phyloP scores from a whole-genome alignment of 2,113 vertebrate species.

The Entelurus aequoreus region DNA sequence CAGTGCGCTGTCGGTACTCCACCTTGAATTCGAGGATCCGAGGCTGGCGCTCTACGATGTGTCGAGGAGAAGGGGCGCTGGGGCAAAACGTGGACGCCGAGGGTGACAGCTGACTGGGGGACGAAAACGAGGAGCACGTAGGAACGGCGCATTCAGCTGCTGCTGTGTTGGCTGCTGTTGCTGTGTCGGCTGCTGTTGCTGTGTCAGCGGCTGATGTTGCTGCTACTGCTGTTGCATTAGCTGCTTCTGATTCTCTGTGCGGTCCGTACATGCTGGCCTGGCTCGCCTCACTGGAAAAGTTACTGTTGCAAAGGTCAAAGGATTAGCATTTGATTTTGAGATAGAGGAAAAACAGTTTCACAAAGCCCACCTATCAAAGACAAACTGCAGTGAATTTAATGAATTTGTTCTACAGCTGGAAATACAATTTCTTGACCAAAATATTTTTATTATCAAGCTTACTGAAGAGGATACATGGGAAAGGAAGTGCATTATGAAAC shows the following conservation, averaged over 20 bases:
- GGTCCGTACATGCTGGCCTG: constrained; percentile 68
- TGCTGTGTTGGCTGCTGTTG: constrained; percentile 11
- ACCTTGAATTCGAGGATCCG: constrained; percentile 95
- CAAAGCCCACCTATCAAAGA: not conserved
- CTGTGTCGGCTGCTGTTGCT: constrained; percentile 47
- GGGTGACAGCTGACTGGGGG: constrained; percentile 74
- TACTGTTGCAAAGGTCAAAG: constrained; percentile 63
- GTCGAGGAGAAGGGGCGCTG: constrained; percentile 81
- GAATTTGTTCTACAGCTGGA: not conserved
- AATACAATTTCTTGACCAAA: not conserved
- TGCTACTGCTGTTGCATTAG: constrained; percentile 50
- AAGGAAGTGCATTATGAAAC: constrained; percentile 26
- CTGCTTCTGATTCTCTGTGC: constrained; percentile 60
- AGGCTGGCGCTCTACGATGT: constrained; percentile 90
- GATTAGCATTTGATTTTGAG: not conserved
- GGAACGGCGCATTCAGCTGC: constrained; percentile 45
- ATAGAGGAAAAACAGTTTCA: not conserved
- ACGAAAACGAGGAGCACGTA: constrained; percentile 55
- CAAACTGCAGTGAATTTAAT: not conserved
- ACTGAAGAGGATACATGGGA: constrained; percentile 17
- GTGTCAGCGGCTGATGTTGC: too few relatives aligned
- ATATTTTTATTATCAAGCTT: constrained; percentile 16
- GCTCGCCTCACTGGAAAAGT: constrained; percentile 79
- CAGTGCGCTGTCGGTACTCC: constrained; percentile 90
- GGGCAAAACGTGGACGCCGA: constrained; percentile 87